Conservation (phyloP, 2,113 vertebrate species). For the Hemiprocne comata region DNA sequence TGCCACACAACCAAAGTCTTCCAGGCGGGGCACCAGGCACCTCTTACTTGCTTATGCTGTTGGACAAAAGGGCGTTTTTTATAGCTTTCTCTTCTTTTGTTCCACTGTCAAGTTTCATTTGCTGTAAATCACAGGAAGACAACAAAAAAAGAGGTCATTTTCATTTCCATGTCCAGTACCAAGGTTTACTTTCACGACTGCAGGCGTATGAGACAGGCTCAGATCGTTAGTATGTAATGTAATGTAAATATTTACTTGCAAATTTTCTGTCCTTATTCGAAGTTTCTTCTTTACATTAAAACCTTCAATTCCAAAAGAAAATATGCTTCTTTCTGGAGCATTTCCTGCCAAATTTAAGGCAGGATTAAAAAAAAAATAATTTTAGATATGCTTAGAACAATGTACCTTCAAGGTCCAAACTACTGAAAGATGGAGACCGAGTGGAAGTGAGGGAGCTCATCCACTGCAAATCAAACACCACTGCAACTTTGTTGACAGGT, state of each 20-base stretch:
- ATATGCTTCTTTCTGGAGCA: not conserved
- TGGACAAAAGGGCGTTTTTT: not conserved
- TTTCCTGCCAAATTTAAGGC: not conserved
- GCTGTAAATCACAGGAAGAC: not conserved
- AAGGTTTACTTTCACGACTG: not conserved
- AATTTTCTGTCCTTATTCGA: not conserved
- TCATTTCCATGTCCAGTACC: not conserved
- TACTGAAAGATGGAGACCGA: not conserved
- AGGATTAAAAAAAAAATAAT: slow-evolving; percentile 13
- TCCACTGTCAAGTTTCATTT: not conserved
- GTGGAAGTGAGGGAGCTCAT: not conserved
- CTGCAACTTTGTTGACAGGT: not conserved
- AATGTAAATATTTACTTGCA: not conserved
- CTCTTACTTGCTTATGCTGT: not conserved
- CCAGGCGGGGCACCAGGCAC: not conserved
- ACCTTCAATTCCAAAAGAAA: accelerated
- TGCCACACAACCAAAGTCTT: accelerated
- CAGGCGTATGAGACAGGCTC: not conserved
- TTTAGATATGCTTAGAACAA: not conserved
- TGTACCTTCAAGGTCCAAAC: not conserved
- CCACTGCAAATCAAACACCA: not conserved
- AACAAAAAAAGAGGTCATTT: not conserved
- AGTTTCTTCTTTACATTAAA: not conserved
- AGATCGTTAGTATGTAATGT: not conserved
- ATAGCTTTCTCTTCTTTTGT: not conserved